A percentile compares a stretch with the other conserved stretches of the same genome.
Evolutionary conservation across 2,888 invertebrate genomes (phyloP).

Genomic region (Leucozona laternaria): DNA sequence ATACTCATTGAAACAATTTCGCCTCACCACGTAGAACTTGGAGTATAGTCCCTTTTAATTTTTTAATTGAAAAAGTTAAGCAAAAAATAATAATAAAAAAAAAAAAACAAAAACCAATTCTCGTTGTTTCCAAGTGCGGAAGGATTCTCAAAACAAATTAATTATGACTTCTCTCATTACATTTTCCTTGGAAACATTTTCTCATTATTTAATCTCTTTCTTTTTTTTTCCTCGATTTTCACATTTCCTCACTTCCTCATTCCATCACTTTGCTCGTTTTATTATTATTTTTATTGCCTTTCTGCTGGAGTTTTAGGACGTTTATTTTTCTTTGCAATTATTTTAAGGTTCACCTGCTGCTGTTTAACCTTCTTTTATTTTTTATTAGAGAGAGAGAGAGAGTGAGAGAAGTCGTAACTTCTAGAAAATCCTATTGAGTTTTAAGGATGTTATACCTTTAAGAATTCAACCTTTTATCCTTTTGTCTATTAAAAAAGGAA

Average conservation of each 20-base stretch:
- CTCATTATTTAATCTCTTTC: constrained; percentile 16
- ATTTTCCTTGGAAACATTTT: constrained; percentile 10
- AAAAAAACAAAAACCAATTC: neutral
- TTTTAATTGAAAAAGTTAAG: constrained; percentile 19
- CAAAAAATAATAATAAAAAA: neutral
- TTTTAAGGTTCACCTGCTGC: constrained; percentile 44
- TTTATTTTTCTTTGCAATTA: constrained; percentile 21
- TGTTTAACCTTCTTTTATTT: neutral
- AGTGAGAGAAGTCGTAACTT: neutral
- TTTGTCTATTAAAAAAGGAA: constrained; percentile 6
- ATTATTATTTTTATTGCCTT: constrained; percentile 28
- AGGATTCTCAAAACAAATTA: constrained; percentile 31
- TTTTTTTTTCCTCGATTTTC: neutral
- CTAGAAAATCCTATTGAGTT: constrained; percentile 14
- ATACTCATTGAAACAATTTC: neutral
- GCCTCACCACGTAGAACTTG: neutral
- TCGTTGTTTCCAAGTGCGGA: neutral
- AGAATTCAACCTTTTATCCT: constrained; percentile 22
- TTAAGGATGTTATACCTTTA: constrained; percentile 26
- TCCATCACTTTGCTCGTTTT: neutral
- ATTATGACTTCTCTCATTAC: constrained; percentile 29
- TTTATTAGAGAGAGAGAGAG: neutral
- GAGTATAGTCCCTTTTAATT: neutral
- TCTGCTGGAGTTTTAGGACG: constrained; percentile 19
- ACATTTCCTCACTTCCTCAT: neutral